These are phyloP conservation scores for Sphaerodactylus townsendi DNA, from an alignment of 2,113 vertebrate species.

Conservation along the genomic window DNA sequence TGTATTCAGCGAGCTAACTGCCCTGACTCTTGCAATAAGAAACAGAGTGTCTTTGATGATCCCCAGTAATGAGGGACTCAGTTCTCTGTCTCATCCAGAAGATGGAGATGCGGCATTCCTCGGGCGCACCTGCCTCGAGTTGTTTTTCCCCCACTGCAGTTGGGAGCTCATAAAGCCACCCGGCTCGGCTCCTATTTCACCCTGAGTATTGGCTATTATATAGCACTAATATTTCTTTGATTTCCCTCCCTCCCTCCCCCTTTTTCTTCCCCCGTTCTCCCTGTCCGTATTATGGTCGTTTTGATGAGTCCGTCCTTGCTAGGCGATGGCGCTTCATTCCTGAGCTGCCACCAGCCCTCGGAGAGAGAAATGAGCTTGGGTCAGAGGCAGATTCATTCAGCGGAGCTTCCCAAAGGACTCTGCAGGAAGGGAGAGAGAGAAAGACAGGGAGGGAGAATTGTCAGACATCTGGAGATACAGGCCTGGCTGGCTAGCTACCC, in stretches of 20 bases:
- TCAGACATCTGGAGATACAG: neutral
- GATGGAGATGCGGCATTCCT: slow-evolving; percentile 27
- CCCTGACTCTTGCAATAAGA: slow-evolving; percentile 5
- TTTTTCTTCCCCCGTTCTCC: neutral
- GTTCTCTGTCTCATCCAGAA: slow-evolving; percentile 16
- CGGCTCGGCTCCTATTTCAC: slow-evolving; percentile 15
- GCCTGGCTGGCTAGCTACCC: neutral
- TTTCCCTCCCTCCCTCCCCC: neutral
- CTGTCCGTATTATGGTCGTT: slow-evolving; percentile 13
- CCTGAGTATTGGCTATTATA: slow-evolving; percentile 31
- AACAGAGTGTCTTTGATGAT: slow-evolving; percentile 1
- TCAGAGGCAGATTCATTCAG: slow-evolving; percentile 2
- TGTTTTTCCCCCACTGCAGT: slow-evolving; percentile 8
- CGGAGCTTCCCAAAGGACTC: slow-evolving; percentile 21
- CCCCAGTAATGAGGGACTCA: slow-evolving; percentile 5
- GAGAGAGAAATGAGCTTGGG: slow-evolving; percentile 27
- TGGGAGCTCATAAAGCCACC: slow-evolving; percentile 29
- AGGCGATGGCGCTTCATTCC: slow-evolving; percentile 14
- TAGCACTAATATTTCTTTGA: slow-evolving; percentile 34
- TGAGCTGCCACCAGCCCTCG: slow-evolving; percentile 17
- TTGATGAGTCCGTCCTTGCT: slow-evolving; percentile 36
- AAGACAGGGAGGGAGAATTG: neutral
- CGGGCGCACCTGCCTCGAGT: neutral
- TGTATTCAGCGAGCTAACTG: neutral
- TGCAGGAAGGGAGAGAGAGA: neutral